A percentile compares a stretch with the other conserved stretches of the same genome.
phyloP scores from a whole-genome alignment of 2,888 invertebrate species.

The Xestia rhomboidea region DNA sequence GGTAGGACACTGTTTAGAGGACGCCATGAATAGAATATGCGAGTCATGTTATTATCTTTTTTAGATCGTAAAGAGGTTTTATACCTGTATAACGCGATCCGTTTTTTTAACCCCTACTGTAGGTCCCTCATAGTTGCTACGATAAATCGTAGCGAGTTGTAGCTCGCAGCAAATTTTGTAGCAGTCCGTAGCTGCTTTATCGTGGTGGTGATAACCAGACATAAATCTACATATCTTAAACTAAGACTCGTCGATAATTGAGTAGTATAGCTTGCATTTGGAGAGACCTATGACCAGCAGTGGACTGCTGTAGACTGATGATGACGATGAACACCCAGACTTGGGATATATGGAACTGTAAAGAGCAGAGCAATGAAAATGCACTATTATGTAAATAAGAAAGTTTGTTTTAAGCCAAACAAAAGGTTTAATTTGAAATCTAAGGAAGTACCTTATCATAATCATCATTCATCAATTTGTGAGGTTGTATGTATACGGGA shows the following conservation, averaged over 20 bases:
- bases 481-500: too few species aligned
- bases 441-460: too few species aligned
- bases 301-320: background rate
- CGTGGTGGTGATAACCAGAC: too few species aligned
- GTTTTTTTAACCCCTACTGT: background rate
- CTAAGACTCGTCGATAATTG: background rate
- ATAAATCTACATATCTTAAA: background rate
- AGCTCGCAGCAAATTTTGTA: background rate
- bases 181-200: background rate
- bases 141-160: background rate
- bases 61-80: constrained; percentile 40
- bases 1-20: constrained; percentile 37
- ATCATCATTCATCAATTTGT: too few species aligned
- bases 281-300: background rate
- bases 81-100: constrained; percentile 14
- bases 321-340: background rate
- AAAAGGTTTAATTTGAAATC: too few species aligned
- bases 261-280: background rate
- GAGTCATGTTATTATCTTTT: constrained; percentile 46
- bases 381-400: background rate
- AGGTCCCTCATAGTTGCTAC: background rate
- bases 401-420: background rate
- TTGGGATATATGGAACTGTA: too few species aligned
- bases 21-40: constrained; percentile 56
- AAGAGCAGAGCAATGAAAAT: background rate